Base-by-base conservation (phyloP, 2,888 invertebrate genomes). In the Patella pellucida region DNA sequence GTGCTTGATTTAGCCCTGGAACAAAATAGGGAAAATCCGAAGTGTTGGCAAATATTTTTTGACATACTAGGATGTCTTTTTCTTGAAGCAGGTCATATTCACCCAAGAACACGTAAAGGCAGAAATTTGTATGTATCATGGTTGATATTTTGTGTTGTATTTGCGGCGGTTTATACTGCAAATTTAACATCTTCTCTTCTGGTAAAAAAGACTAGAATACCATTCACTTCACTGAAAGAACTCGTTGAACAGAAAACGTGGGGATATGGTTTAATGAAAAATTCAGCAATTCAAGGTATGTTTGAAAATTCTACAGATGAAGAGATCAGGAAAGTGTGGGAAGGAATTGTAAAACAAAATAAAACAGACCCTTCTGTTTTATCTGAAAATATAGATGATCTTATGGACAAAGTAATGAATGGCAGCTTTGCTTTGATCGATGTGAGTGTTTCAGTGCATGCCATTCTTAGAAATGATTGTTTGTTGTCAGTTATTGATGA, bases 101-200 rank as follows among this genome's bases (percentile, higher is more conserved):
- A 52, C 1, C 68, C 73, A 5, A 31, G 68, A 14, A 50, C 73
- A 14, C 51, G 73, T n/a, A 67, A 68, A n/a, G 73, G 73, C 14
- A 3, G 68, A 52, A 12, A 68, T 11, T 41, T 73, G n/a, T 27
- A 68, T 27, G 41, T 68, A 16, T 67, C 73, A n/a, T 73, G 73
- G 73, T 73, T 67, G 73, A 41, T 73, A 27, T 73, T 73, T 68
- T 67, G 68, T 68, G 23, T 73, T 11, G 68, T 73, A 15, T 73
- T 68, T n/a, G 68, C 73, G 2, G 73, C 73, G 31, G 68, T 68
- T 27, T 73, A 73, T 52, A 67, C 51, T 7, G 73, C 68, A 16
- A 73, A 19, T 16, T 27, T 73, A 16, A 73, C 73, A 16, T 62
- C 62, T 11, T 62, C 16, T 1, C 62, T 62, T 9, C 19, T 62